Evolutionary conservation across 1,140 invertebrate genomes (phyloP).

Genomic region (Drosophila subpulchrella): DNA sequence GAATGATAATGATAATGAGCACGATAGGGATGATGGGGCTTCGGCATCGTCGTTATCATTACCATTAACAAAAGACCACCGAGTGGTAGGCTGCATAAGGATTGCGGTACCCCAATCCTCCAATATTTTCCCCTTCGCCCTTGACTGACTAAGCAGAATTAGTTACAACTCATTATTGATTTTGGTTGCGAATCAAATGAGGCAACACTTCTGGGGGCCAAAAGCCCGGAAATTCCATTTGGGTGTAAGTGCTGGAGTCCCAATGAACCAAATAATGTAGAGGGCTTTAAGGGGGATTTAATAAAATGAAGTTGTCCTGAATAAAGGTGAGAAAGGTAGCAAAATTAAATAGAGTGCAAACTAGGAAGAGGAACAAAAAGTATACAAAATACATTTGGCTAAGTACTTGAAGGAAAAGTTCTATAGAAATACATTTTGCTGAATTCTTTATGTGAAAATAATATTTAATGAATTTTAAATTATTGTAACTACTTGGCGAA

Average conservation of each 20-base stretch:
- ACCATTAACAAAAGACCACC: slow-evolving; percentile 40
- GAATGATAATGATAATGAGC: slow-evolving; percentile 53
- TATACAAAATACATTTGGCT: neutral
- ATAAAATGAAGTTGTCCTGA: slow-evolving; percentile 7
- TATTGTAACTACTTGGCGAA: too few relatives aligned
- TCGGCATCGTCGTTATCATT: slow-evolving; percentile 39
- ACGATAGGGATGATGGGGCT: slow-evolving; percentile 5
- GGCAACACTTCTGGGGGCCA: slow-evolving; percentile 16
- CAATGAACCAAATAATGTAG: neutral
- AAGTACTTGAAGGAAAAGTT: too few relatives aligned
- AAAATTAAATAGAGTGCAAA: too few relatives aligned
- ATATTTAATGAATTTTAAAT: too few relatives aligned
- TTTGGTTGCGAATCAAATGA: slow-evolving; percentile 50
- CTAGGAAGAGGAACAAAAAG: neutral
- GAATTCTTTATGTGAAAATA: too few relatives aligned
- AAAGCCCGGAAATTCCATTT: slow-evolving; percentile 10
- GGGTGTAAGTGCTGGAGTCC: neutral
- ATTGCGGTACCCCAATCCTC: neutral
- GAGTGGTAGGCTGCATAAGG: slow-evolving; percentile 8
- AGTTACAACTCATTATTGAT: slow-evolving; percentile 58
- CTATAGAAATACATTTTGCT: too few relatives aligned
- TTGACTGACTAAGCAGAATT: slow-evolving; percentile 56
- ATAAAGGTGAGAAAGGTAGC: neutral
- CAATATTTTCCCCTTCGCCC: slow-evolving; percentile 9
- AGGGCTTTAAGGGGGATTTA: neutral